A percentile compares a stretch with the other conserved stretches of the same genome.
Evolutionary conservation across 2,888 invertebrate genomes (phyloP).

Genomic region (Criorhina ranunculi): DNA sequence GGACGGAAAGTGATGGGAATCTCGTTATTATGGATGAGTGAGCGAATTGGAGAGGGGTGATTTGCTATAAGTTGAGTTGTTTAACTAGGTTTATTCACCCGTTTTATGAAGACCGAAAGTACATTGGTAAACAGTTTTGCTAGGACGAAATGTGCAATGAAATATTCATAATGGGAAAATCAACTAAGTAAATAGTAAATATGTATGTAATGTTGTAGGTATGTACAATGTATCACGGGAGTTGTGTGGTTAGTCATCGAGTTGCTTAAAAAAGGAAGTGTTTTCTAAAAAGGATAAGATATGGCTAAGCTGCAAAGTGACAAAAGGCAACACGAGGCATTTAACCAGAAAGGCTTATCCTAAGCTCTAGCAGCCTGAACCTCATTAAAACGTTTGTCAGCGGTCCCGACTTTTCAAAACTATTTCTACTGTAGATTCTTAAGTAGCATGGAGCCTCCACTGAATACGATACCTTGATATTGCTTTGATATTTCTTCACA

Average conservation of each 20-base stretch:
- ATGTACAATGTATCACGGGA: background rate
- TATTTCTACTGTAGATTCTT: too few relatives aligned
- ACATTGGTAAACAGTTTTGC: slow-evolving; percentile 55
- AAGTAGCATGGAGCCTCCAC: too few relatives aligned
- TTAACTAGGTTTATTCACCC: slow-evolving; percentile 76
- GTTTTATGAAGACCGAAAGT: slow-evolving; percentile 71
- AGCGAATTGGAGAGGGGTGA: slow-evolving; percentile 62
- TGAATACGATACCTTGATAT: too few relatives aligned
- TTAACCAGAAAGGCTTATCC: too few relatives aligned
- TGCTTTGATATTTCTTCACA: too few relatives aligned
- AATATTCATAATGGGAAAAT: slow-evolving; percentile 73
- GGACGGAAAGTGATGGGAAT: slow-evolving; percentile 61
- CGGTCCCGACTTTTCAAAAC: too few relatives aligned
- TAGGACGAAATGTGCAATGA: slow-evolving; percentile 64
- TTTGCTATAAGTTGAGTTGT: slow-evolving; percentile 70
- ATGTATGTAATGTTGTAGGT: slow-evolving; percentile 7
- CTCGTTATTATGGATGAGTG: slow-evolving; percentile 56
- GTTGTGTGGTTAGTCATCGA: slow-evolving; percentile 10
- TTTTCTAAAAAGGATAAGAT: too few relatives aligned
- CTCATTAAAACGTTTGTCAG: too few relatives aligned
- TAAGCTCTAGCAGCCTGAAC: too few relatives aligned
- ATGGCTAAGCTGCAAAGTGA: too few relatives aligned
- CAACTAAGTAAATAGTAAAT: slow-evolving; percentile 53
- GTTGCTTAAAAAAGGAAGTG: background rate
- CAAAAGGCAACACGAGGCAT: too few relatives aligned